These are phyloP conservation scores for Otocyon megalotis DNA, from an alignment of 2,113 vertebrate genomes.

Conservation along the genomic window DNA sequence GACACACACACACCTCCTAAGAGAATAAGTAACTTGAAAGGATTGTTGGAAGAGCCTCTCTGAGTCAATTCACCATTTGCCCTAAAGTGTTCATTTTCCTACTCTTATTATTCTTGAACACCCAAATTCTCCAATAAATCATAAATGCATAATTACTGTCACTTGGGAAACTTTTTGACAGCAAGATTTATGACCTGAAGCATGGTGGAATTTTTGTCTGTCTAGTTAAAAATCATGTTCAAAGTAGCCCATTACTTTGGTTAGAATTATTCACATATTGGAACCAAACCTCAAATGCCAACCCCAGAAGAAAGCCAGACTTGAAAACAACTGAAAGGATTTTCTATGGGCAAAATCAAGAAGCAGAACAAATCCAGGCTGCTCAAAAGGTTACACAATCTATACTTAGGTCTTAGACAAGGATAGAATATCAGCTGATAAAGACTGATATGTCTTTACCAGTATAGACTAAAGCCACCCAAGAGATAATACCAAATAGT, in stretches of 20 bases:
- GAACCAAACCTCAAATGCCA: constrained; percentile 34
- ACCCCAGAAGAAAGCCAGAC: constrained; percentile 12
- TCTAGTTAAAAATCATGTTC: constrained; percentile 33
- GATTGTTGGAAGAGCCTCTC: background rate
- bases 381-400: background rate
- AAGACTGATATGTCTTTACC: background rate
- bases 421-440: background rate
- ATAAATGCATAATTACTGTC: background rate
- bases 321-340: constrained; percentile 8
- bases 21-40: background rate
- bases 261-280: constrained; percentile 1
- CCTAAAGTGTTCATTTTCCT: background rate
- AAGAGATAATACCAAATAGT: background rate
- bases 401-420: constrained; percentile 8
- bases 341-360: background rate
- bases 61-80: background rate
- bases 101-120: background rate
- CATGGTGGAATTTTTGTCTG: background rate
- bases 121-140: background rate
- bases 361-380: background rate
- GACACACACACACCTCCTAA: background rate
- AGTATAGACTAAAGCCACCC: background rate
- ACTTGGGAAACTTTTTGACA: constrained; percentile 23
- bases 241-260: background rate
- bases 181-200: background rate